phyloP scores from a whole-genome alignment of 2,113 vertebrate genomes.

The Columba janthina region DNA sequence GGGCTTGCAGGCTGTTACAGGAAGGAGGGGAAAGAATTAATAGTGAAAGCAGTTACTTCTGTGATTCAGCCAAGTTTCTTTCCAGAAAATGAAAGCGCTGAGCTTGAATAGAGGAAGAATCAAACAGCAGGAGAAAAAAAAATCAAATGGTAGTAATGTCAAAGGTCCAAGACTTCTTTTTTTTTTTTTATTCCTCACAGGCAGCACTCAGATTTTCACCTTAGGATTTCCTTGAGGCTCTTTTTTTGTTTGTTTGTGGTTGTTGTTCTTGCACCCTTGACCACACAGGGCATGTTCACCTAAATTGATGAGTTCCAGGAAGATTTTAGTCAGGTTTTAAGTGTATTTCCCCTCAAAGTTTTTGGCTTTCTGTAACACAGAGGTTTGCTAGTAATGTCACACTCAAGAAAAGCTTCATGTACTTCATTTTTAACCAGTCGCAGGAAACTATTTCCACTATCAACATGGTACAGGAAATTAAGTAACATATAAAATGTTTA shows the following conservation, averaged over 20 bases:
- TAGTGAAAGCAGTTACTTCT: background rate
- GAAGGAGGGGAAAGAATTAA: background rate
- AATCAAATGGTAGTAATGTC: background rate
- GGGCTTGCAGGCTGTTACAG: background rate
- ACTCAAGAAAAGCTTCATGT: background rate
- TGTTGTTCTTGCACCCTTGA: background rate
- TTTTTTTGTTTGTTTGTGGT: background rate
- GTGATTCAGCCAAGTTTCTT: background rate
- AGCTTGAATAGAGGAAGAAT: background rate
- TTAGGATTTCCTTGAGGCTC: background rate
- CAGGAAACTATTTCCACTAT: background rate
- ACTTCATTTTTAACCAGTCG: background rate
- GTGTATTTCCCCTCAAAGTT: background rate
- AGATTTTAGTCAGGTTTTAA: background rate
- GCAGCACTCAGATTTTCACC: background rate
- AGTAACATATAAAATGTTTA: background rate
- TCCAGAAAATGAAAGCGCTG: background rate
- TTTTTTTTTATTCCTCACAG: background rate
- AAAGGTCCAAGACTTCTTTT: background rate
- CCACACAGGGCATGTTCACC: accelerated
- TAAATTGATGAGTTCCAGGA: background rate
- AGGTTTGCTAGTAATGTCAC: background rate
- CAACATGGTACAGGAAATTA: background rate
- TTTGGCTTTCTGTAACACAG: background rate
- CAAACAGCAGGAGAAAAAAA: background rate